Percentiles rank a stretch among this genome's conserved stretches.
phyloP scores from a whole-genome alignment of 2,113 vertebrate genomes.

The Aegithalos caudatus region DNA sequence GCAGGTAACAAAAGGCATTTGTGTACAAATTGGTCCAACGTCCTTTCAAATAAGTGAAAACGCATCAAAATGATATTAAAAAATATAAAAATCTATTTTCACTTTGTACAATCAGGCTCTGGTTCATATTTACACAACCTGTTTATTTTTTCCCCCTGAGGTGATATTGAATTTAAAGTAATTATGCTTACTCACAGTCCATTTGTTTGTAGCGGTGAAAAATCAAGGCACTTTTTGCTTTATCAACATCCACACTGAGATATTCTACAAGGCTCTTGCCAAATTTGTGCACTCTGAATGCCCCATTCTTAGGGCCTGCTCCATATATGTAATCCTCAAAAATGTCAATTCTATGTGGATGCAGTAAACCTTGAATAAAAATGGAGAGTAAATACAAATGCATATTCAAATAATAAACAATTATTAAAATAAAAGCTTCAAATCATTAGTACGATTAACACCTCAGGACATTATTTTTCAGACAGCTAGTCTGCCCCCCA shows the following conservation, averaged over 20 bases:
- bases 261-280: slow-evolving; percentile 84
- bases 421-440: background rate
- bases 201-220: slow-evolving; percentile 92
- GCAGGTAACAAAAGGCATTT: background rate
- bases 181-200: slow-evolving; percentile 82
- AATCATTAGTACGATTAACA: background rate
- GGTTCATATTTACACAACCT: background rate
- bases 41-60: background rate
- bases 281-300: slow-evolving; percentile 92
- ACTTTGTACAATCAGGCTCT: background rate
- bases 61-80: background rate
- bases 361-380: slow-evolving; percentile 82
- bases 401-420: background rate
- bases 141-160: background rate
- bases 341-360: slow-evolving; percentile 93
- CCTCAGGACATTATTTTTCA: background rate
- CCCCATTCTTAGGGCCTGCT: slow-evolving; percentile 88
- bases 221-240: slow-evolving; percentile 90
- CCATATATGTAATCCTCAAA: slow-evolving; percentile 98
- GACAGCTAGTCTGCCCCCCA: background rate
- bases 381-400: background rate
- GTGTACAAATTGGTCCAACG: background rate
- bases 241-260: slow-evolving; percentile 83
- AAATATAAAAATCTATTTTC: background rate
- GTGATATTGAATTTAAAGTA: background rate